Base-by-base conservation (phyloP, 2,888 invertebrate species). In the Rutpela maculata region DNA sequence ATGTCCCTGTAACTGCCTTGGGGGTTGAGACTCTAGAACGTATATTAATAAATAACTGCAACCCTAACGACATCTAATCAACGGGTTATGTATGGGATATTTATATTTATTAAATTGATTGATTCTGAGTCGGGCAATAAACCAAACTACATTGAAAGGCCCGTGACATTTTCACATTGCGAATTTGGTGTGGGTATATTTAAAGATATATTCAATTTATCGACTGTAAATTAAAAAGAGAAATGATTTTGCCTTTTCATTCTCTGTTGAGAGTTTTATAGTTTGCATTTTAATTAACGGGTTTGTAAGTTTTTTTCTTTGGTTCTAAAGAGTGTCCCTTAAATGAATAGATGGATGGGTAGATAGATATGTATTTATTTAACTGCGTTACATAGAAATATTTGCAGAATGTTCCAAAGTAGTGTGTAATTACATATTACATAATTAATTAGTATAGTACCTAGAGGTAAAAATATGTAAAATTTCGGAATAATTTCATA, bases 31-130 rank as follows among this genome's bases (percentile, higher is more conserved):
- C 10, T 11, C 17, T 6, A 15, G 38, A 35, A 31, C 57, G 26
- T 59, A 35, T 67, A 50, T 50, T 59, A 35, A 69, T 69, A 69
- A 69, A 69, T 69, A 18, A 59, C 57, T 31, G 59, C 17, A 26
- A 57, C 69, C 69, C 59, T 57, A 18, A 50, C 43, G 57, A 15
- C 12, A 55, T 18, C 18, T 18, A 69, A 69, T 56, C 31, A 55
- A 67, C 50, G 67, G 67, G 67, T 67, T 67, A n/a, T 31, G 1
- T 31, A 35, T 12, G 2, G 3, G 62, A 35, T 62, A 62, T 31
- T 62, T 62, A 62, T 62, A 31, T 62, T 62, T 50, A n/a, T 4
- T 50, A n/a, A 50, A 50, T n/a, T 50, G 50, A 50, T n/a, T 50
- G n/a, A 50, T 1, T 50, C n/a, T n/a, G 15, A 4, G n/a, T 6